These are phyloP conservation scores for Scaeva pyrastri DNA, from an alignment of 2,888 invertebrate species.

Conservation along the genomic window DNA sequence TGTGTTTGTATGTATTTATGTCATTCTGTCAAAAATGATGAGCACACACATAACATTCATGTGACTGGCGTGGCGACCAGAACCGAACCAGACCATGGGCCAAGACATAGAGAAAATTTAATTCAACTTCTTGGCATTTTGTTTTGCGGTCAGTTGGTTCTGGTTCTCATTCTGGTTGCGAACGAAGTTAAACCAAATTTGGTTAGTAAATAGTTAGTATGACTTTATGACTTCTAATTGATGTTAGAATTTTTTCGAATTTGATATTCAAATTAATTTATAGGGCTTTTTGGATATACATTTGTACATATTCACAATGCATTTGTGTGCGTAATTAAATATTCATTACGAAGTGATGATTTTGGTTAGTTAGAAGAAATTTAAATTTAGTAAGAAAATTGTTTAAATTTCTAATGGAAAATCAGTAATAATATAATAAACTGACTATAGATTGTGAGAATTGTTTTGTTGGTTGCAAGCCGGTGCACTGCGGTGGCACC, in stretches of 20 bases:
- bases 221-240: slow-evolving; percentile 16
- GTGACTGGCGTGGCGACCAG: background rate
- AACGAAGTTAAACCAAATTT: background rate
- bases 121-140: slow-evolving; percentile 2
- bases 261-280: background rate
- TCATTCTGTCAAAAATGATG: slow-evolving; percentile 39
- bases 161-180: background rate
- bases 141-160: slow-evolving; percentile 15
- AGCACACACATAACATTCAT: background rate
- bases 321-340: background rate
- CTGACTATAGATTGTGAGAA: too few species aligned
- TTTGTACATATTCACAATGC: too few species aligned
- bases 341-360: background rate
- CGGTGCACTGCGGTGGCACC: too few species aligned
- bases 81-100: too few species aligned
- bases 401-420: too few species aligned
- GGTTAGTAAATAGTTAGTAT: slow-evolving; percentile 12
- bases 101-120: background rate
- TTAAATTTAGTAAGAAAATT: too few species aligned
- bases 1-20: background rate
- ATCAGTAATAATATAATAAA: too few species aligned
- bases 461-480: too few species aligned
- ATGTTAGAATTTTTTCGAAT: background rate
- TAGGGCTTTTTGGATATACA: background rate
- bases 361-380: too few species aligned